Conservation (phyloP, 2,113 vertebrate genomes). For the Oreochromis tanganicae region DNA sequence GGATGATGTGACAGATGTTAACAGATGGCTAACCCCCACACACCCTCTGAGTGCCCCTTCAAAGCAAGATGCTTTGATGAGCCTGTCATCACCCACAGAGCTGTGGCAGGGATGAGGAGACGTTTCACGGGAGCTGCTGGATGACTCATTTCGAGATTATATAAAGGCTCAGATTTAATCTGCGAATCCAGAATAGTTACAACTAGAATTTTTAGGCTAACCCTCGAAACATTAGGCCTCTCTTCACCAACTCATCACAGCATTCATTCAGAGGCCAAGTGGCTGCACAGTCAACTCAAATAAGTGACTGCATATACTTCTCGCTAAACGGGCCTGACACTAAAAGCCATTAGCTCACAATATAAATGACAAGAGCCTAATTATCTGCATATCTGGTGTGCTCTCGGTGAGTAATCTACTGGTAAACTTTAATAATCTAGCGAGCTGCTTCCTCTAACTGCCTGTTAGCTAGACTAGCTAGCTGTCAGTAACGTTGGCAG, state of each 20-base stretch:
- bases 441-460: slow-evolving; percentile 6
- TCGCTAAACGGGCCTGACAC: not conserved
- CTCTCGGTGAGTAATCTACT: not conserved
- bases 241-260: not conserved
- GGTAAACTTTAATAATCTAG: not conserved
- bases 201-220: not conserved
- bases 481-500: not conserved
- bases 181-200: not conserved
- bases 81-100: not conserved
- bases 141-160: not conserved
- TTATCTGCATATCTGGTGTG: not conserved
- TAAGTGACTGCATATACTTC: not conserved
- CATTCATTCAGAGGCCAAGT: not conserved
- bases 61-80: not conserved
- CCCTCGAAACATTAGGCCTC: not conserved
- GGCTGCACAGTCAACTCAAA: not conserved
- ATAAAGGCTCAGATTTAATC: not conserved
- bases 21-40: not conserved
- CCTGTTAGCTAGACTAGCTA: slow-evolving; percentile 1
- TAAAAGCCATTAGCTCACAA: not conserved
- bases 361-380: not conserved
- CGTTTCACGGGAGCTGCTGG: not conserved
- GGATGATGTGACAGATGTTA: not conserved
- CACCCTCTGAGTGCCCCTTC: not conserved
- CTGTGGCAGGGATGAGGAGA: not conserved